A percentile compares a stretch with the other conserved stretches of the same genome.
Evolutionary conservation across 30 jellyfish, hydroid and myxozoan genomes (phyloP).

Genomic region (Aurelia aurita complex sp. Pacific): DNA sequence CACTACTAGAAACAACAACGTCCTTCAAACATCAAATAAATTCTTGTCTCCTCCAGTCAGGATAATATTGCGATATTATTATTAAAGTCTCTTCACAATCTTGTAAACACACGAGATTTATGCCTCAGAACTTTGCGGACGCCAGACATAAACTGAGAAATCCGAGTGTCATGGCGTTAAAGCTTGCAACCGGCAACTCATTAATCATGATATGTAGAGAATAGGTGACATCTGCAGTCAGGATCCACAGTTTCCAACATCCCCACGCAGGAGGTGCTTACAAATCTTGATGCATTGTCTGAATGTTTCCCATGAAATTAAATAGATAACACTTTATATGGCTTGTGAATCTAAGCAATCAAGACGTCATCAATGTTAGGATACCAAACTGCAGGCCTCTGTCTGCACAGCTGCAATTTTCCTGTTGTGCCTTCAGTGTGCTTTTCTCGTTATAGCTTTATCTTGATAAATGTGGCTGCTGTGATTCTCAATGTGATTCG

Average conservation of each 20-base stretch:
- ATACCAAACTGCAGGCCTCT: background rate
- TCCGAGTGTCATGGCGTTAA: constrained; percentile 37
- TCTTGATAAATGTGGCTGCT: too few relatives aligned
- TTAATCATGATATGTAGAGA: constrained; percentile 32
- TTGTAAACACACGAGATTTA: too few relatives aligned
- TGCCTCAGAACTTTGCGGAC: constrained; percentile 11
- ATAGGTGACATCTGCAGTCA: constrained; percentile 48
- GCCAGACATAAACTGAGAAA: background rate
- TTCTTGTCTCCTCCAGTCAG: too few relatives aligned
- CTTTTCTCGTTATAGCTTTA: background rate
- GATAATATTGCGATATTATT: too few relatives aligned
- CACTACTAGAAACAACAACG: too few relatives aligned
- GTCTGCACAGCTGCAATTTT: constrained; percentile 41
- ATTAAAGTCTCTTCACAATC: too few relatives aligned
- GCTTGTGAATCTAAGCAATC: constrained; percentile 2
- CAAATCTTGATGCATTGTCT: constrained; percentile 28
- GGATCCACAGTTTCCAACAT: constrained; percentile 3
- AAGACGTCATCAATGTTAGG: constrained; percentile 23
- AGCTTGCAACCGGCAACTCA: constrained; percentile 29
- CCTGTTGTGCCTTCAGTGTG: constrained; percentile 11
- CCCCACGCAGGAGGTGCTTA: constrained; percentile 34
- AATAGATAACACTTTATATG: background rate
- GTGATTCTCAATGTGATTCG: too few relatives aligned
- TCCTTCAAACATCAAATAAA: too few relatives aligned
- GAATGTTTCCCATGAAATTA: constrained; percentile 17